Evolutionary conservation across 2,797 vertebrate species (phyloP).

Genomic region (Crypturellus tataupa): DNA sequence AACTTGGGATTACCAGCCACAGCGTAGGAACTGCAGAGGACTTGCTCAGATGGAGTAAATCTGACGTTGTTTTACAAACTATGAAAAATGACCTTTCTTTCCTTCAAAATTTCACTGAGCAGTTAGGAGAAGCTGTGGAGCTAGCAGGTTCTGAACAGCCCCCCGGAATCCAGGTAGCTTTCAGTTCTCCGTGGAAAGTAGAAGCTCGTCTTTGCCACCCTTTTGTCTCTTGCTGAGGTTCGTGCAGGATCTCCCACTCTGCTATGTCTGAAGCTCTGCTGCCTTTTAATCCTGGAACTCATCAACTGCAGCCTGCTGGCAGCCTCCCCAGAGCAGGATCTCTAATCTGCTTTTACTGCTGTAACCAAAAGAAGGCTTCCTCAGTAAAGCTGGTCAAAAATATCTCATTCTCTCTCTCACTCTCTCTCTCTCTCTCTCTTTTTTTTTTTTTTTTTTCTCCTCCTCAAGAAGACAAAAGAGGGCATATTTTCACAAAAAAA

Average conservation of each 20-base stretch:
- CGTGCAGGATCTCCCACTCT: constrained; percentile 12
- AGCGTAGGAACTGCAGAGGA: not conserved
- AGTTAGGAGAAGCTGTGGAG: not conserved
- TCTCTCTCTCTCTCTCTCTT: not conserved
- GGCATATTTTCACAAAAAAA: not conserved
- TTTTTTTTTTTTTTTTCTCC: not conserved
- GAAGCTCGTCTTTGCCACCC: not conserved
- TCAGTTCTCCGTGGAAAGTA: constrained; percentile 3
- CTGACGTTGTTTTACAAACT: constrained; percentile 5
- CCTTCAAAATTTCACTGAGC: not conserved
- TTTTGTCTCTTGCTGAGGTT: constrained; percentile 8
- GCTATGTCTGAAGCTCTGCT: constrained; percentile 40
- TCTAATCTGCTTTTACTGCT: constrained; percentile 53
- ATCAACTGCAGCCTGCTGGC: constrained; percentile 47
- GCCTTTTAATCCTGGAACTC: constrained; percentile 59
- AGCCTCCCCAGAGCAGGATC: constrained; percentile 47
- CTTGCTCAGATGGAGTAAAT: not conserved
- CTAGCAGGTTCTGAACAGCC: not conserved
- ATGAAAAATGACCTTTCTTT: not conserved
- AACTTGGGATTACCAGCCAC: not conserved
- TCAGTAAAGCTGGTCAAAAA: constrained; percentile 38
- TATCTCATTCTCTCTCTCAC: not conserved
- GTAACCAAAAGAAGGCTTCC: constrained; percentile 45
- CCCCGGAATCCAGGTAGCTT: not conserved
- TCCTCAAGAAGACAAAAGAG: not conserved